Percentiles rank a stretch among this genome's conserved stretches.
These are phyloP conservation scores for Malurus splendens DNA, from an alignment of 2,797 vertebrate genomes.

Conservation along the genomic window DNA sequence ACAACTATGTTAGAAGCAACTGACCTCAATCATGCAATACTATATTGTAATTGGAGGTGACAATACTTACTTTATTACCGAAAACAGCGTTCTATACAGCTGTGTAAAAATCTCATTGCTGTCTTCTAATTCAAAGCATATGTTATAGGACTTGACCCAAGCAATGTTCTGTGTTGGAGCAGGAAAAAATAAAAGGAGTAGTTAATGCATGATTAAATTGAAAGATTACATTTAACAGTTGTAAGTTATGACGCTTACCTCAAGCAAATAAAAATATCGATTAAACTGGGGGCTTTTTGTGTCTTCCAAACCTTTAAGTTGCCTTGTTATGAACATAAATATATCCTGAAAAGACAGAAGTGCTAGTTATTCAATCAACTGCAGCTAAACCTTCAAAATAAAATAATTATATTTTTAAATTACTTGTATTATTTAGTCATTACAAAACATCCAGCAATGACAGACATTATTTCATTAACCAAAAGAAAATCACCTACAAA, in stretches of 20 bases:
- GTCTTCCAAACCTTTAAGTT: slow-evolving; percentile 95
- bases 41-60: background rate
- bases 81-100: slow-evolving; percentile 93
- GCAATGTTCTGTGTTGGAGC: slow-evolving; percentile 85
- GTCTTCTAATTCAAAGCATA: slow-evolving; percentile 98
- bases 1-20: background rate
- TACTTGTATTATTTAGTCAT: background rate
- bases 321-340: slow-evolving; percentile 98
- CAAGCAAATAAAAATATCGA: slow-evolving; percentile 97
- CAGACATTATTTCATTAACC: background rate
- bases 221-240: background rate
- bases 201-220: background rate
- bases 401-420: background rate
- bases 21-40: background rate
- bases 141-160: slow-evolving; percentile 98
- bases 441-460: background rate
- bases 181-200: background rate
- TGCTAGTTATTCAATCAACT: slow-evolving; percentile 1
- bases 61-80: slow-evolving; percentile 95
- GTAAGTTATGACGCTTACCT: slow-evolving; percentile 73
- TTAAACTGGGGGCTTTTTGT: slow-evolving; percentile 98
- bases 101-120: slow-evolving; percentile 99
- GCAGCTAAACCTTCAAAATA: background rate
- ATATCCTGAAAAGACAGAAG: slow-evolving; percentile 82
- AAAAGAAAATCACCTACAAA: background rate